Evolutionary conservation across 2,888 invertebrate genomes (phyloP).

Genomic region (Tiliacea aurago): DNA sequence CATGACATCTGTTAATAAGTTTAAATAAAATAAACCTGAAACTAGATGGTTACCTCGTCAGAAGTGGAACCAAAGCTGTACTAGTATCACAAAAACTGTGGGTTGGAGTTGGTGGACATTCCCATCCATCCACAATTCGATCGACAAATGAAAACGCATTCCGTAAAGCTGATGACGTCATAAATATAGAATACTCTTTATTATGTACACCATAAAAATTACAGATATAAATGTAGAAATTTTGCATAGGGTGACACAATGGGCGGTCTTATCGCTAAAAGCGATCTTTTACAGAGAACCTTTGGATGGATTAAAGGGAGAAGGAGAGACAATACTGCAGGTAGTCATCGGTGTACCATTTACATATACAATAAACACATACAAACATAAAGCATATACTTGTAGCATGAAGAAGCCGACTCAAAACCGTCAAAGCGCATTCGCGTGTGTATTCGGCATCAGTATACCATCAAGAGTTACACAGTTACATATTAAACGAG

Average conservation of each 20-base stretch:
- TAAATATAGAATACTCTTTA: too few relatives aligned
- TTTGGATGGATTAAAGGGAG: too few relatives aligned
- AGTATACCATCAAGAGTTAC: constrained; percentile 23
- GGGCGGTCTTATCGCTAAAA: too few relatives aligned
- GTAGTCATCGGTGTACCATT: too few relatives aligned
- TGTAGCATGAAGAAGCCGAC: constrained; percentile 30
- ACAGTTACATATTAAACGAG: constrained; percentile 13
- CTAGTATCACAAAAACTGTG: background rate
- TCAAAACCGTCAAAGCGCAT: constrained; percentile 14
- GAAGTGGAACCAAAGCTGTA: background rate
- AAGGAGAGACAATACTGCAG: too few relatives aligned
- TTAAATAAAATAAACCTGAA: background rate
- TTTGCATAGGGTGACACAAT: too few relatives aligned
- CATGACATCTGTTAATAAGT: background rate
- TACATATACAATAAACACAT: too few relatives aligned
- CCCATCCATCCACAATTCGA: background rate
- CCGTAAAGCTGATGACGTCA: background rate
- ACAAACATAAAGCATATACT: too few relatives aligned
- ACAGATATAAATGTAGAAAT: too few relatives aligned
- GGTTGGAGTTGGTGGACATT: constrained; percentile 1
- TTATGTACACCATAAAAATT: too few relatives aligned
- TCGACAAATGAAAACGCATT: constrained; percentile 17
- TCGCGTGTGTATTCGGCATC: constrained; percentile 33
- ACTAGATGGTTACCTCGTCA: background rate
- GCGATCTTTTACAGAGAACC: too few relatives aligned